phyloP scores from a whole-genome alignment of 2,113 vertebrate species.

The Eptesicus fuscus region DNA sequence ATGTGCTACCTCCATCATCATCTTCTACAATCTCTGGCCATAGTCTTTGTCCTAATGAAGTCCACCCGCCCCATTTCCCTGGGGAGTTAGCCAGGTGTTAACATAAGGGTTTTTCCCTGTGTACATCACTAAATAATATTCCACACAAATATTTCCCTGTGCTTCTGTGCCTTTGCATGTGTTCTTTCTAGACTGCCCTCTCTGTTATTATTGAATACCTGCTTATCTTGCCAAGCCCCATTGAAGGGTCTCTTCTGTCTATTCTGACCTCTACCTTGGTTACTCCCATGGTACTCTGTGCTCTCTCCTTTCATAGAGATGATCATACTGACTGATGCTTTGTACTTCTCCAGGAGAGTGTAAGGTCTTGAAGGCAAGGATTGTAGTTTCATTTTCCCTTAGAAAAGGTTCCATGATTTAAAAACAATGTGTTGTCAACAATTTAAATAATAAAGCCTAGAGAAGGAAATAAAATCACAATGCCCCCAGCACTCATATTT shows the following conservation, averaged over 20 bases:
- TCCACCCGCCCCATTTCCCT: background rate
- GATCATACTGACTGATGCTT: background rate
- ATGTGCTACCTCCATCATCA: background rate
- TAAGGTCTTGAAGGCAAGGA: background rate
- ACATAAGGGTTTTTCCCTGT: background rate
- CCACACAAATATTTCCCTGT: background rate
- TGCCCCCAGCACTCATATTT: background rate
- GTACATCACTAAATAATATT: background rate
- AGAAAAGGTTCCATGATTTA: background rate
- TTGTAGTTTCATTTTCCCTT: background rate
- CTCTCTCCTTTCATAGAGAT: background rate
- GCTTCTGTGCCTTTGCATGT: background rate
- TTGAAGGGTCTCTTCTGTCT: background rate
- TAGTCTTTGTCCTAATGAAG: background rate
- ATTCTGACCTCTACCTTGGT: background rate
- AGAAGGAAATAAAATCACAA: background rate
- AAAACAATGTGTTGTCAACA: background rate
- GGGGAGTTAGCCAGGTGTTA: background rate
- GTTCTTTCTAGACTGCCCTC: background rate
- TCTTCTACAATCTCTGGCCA: background rate
- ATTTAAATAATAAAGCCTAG: slow-evolving; percentile 9
- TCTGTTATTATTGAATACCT: background rate
- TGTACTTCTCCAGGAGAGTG: background rate
- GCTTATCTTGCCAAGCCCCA: background rate
- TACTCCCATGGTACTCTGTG: background rate